phyloP scores from a whole-genome alignment of 2,113 vertebrate genomes.

The Gnathonemus longibarbis region DNA sequence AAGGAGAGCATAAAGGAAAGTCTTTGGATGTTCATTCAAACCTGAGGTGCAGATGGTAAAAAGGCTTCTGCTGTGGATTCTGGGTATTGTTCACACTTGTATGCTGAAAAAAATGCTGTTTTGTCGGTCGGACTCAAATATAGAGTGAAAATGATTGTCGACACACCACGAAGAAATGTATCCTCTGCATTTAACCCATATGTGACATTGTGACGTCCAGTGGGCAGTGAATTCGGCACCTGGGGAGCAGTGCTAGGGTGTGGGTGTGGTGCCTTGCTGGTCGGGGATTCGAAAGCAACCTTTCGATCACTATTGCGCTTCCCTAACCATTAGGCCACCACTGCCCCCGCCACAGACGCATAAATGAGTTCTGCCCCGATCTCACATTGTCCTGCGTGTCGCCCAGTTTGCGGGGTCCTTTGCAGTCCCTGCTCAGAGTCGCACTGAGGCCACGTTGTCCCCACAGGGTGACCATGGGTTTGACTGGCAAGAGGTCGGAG shows the following conservation, averaged over 20 bases:
- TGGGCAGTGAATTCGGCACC: too few species aligned
- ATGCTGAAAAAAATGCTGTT: background rate
- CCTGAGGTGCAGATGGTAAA: background rate
- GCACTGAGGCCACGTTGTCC: background rate
- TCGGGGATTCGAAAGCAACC: too few species aligned
- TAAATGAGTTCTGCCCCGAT: background rate
- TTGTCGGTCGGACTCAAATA: background rate
- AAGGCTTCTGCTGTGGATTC: background rate
- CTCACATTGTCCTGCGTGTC: background rate
- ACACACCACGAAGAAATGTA: too few species aligned
- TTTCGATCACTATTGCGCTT: too few species aligned
- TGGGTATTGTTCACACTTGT: background rate
- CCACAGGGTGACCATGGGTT: conserved; percentile 83
- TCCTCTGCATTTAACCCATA: too few species aligned
- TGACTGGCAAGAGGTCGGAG: conserved; percentile 92
- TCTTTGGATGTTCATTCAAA: background rate
- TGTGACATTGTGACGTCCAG: too few species aligned
- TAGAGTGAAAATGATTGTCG: too few species aligned
- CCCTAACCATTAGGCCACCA: too few species aligned
- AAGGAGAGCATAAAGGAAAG: background rate
- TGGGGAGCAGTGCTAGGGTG: too few species aligned
- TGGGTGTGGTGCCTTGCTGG: too few species aligned
- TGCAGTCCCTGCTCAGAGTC: background rate
- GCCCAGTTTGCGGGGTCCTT: background rate
- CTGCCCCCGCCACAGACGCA: too few species aligned